Conservation (phyloP, 2,797 vertebrate species). For the Glossophaga mutica region DNA sequence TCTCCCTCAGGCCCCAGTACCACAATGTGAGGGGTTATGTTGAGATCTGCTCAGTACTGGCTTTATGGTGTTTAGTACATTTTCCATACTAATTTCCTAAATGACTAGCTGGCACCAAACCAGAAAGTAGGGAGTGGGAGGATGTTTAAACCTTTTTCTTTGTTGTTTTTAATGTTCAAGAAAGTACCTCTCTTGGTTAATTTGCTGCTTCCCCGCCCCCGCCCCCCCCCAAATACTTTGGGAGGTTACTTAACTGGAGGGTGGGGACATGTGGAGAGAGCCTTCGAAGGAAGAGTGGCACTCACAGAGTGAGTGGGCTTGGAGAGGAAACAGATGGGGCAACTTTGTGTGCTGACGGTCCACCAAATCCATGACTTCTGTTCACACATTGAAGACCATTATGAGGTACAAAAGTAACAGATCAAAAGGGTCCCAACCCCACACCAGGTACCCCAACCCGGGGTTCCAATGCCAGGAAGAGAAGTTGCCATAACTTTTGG, state of each 20-base stretch:
- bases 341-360: not conserved
- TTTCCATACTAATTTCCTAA: not conserved
- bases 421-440: no score
- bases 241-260: not conserved
- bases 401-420: not conserved
- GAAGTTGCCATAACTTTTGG: no score
- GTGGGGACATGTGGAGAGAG: not conserved
- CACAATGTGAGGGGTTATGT: not conserved
- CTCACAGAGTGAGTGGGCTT: not conserved
- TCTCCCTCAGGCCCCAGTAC: not conserved
- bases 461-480: no score
- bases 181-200: not conserved
- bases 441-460: no score
- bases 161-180: not conserved
- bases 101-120: not conserved
- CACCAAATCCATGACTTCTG: not conserved
- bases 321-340: not conserved
- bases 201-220: not conserved
- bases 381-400: not conserved
- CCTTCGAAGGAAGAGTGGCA: not conserved
- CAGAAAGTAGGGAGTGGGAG: not conserved
- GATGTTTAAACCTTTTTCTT: not conserved
- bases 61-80: not conserved
- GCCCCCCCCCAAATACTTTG: not conserved
- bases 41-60: not conserved